Evolutionary conservation across 2,888 invertebrate species (phyloP).

Genomic region (Abscondita cerata): DNA sequence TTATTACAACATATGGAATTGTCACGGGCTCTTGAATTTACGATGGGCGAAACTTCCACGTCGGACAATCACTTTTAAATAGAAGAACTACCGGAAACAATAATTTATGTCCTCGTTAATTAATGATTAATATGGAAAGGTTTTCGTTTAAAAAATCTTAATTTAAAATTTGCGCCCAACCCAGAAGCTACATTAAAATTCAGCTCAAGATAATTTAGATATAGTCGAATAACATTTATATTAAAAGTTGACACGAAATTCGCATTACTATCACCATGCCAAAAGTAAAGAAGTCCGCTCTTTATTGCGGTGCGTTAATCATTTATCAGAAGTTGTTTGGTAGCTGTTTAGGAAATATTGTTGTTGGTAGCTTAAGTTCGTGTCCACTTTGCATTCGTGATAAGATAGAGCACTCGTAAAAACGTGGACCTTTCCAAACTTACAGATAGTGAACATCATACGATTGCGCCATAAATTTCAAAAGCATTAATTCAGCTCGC

Average conservation of each 20-base stretch:
- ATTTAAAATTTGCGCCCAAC: slow-evolving; percentile 24
- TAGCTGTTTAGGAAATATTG: slow-evolving; percentile 35
- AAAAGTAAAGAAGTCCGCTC: slow-evolving; percentile 35
- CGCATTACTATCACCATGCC: slow-evolving; percentile 37
- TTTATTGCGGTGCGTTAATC: slow-evolving; percentile 45
- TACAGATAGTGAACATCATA: slow-evolving; percentile 26
- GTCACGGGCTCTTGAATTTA: slow-evolving; percentile 27
- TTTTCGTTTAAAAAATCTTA: slow-evolving; percentile 20
- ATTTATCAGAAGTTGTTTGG: slow-evolving; percentile 34
- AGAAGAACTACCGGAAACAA: slow-evolving; percentile 15
- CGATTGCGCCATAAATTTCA: slow-evolving; percentile 31
- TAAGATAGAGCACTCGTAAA: slow-evolving; percentile 50
- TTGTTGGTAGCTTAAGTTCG: slow-evolving; percentile 47
- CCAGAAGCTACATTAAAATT: slow-evolving; percentile 29
- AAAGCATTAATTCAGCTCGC: slow-evolving; percentile 21
- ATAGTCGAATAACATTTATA: slow-evolving; percentile 32
- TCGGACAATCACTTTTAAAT: slow-evolving; percentile 15
- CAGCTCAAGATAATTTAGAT: slow-evolving; percentile 32
- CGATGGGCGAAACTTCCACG: slow-evolving; percentile 18
- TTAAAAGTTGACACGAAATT: slow-evolving; percentile 34
- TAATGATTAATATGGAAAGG: slow-evolving; percentile 19
- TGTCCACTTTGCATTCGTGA: slow-evolving; percentile 55
- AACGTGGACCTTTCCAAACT: slow-evolving; percentile 46
- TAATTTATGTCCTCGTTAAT: slow-evolving; percentile 24
- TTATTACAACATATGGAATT: slow-evolving; percentile 26